Percentiles rank a stretch among this genome's conserved stretches.
phyloP scores from a whole-genome alignment of 2,113 vertebrate genomes.

The Hippolais icterina region DNA sequence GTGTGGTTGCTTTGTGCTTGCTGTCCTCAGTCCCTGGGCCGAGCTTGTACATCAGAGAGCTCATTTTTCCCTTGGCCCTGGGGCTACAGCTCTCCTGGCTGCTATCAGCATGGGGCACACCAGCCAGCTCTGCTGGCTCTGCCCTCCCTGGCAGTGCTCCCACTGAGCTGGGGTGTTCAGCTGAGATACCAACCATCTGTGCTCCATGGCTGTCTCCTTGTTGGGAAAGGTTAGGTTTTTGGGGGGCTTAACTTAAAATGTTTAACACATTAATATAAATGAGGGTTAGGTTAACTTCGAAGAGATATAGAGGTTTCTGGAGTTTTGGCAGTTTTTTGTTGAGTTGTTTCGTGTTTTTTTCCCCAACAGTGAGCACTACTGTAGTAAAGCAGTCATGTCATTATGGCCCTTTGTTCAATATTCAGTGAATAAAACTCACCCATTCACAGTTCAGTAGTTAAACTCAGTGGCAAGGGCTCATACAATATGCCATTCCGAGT shows the following conservation, averaged over 20 bases:
- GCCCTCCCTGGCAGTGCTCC: not conserved
- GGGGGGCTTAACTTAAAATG: not conserved
- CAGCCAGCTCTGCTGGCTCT: not conserved
- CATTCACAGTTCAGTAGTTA: not conserved
- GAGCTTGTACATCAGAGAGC: not conserved
- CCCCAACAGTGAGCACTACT: not conserved
- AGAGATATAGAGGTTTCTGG: not conserved
- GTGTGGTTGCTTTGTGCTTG: rapidly evolving
- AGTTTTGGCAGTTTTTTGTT: not conserved
- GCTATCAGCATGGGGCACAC: rapidly evolving
- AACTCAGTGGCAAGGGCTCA: not conserved
- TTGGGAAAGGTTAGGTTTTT: not conserved
- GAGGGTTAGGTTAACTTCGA: not conserved
- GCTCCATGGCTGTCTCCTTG: rapidly evolving
- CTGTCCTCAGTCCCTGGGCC: not conserved
- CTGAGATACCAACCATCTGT: not conserved
- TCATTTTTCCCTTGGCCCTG: rapidly evolving
- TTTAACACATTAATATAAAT: not conserved
- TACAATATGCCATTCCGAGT: not conserved
- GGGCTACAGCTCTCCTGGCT: not conserved
- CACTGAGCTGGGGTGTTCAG: not conserved
- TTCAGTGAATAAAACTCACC: not conserved
- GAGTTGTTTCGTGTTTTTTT: not conserved
- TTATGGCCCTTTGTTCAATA: not conserved
- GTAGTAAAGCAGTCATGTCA: not conserved